Percentiles rank a stretch among this genome's conserved stretches.
Evolutionary conservation across 2,888 invertebrate genomes (phyloP).

Genomic region (Urechis unicinctus): DNA sequence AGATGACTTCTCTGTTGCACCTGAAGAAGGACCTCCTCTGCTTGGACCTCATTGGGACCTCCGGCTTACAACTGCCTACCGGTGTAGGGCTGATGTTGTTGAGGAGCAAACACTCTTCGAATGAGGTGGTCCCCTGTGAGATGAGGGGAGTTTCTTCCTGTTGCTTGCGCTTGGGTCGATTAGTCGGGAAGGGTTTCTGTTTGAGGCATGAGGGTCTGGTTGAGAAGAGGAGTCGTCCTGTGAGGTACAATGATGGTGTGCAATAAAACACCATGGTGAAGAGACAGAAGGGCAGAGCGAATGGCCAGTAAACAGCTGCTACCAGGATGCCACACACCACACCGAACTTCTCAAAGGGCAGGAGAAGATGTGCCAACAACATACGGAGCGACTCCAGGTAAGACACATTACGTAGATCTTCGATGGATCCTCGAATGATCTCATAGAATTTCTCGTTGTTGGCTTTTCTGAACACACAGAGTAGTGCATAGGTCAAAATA

Average conservation of each 20-base stretch:
- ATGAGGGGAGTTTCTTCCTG: slow-evolving; percentile 5
- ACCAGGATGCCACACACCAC: slow-evolving; percentile 16
- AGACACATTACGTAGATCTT: slow-evolving; percentile 16
- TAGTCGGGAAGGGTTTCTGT: slow-evolving; percentile 3
- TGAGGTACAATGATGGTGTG: slow-evolving; percentile 20
- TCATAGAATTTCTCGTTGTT: slow-evolving; percentile 13
- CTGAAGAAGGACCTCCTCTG: not conserved
- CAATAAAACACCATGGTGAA: slow-evolving; percentile 17
- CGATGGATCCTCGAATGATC: slow-evolving; percentile 14
- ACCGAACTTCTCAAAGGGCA: slow-evolving; percentile 25
- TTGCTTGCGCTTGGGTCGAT: not conserved
- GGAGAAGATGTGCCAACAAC: slow-evolving; percentile 19
- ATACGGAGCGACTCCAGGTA: slow-evolving; percentile 17
- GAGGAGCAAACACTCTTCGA: slow-evolving; percentile 19
- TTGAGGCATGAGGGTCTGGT: slow-evolving; percentile 13
- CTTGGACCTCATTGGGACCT: not conserved
- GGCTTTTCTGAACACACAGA: slow-evolving; percentile 10
- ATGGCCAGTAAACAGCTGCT: slow-evolving; percentile 20
- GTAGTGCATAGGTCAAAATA: slow-evolving; percentile 11
- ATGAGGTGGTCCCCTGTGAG: slow-evolving; percentile 17
- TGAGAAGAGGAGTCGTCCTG: slow-evolving; percentile 16
- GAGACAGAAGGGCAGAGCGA: slow-evolving; percentile 19
- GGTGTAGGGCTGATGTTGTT: slow-evolving; percentile 19
- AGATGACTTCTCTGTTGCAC: not conserved
- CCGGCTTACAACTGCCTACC: not conserved